Percentiles rank a stretch among this genome's conserved stretches.
Evolutionary conservation across 2,888 invertebrate genomes (phyloP).

Genomic region (Orthosia cruda): DNA sequence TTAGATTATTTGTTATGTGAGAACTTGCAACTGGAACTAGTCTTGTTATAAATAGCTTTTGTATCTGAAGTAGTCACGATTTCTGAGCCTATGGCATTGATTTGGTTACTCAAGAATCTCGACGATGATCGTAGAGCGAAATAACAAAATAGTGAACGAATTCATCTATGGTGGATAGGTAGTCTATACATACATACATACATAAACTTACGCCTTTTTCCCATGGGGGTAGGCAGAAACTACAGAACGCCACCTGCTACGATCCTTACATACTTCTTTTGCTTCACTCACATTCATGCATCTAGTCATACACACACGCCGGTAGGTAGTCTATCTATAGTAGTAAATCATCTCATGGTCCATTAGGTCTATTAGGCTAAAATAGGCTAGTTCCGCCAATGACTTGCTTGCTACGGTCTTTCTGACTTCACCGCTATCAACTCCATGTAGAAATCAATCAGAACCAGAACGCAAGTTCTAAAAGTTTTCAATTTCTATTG

Average conservation of each 20-base stretch:
- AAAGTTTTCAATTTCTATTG: neutral
- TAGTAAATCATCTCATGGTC: neutral
- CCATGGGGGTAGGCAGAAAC: too few relatives aligned
- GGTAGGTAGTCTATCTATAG: too few relatives aligned
- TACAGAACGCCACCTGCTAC: too few relatives aligned
- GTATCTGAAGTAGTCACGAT: constrained; percentile 16
- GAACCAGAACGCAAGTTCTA: neutral
- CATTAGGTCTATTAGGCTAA: neutral
- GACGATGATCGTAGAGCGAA: neutral
- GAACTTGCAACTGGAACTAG: constrained; percentile 34
- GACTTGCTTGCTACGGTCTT: neutral
- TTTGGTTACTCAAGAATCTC: neutral
- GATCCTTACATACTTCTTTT: too few relatives aligned
- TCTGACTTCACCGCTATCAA: too few relatives aligned
- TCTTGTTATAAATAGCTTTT: constrained; percentile 55
- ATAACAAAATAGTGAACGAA: neutral
- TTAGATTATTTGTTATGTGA: constrained; percentile 19
- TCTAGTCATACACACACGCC: too few relatives aligned
- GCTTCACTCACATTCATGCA: too few relatives aligned
- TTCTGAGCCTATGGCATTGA: constrained; percentile 17
- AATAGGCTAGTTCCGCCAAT: neutral
- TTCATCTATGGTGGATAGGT: too few relatives aligned
- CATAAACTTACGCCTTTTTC: too few relatives aligned
- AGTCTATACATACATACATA: too few relatives aligned
- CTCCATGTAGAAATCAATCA: too few relatives aligned